Percentiles rank a stretch among this genome's conserved stretches.
Conservation (phyloP, 2,113 vertebrate genomes). For the Todiramphus chloris region DNA sequence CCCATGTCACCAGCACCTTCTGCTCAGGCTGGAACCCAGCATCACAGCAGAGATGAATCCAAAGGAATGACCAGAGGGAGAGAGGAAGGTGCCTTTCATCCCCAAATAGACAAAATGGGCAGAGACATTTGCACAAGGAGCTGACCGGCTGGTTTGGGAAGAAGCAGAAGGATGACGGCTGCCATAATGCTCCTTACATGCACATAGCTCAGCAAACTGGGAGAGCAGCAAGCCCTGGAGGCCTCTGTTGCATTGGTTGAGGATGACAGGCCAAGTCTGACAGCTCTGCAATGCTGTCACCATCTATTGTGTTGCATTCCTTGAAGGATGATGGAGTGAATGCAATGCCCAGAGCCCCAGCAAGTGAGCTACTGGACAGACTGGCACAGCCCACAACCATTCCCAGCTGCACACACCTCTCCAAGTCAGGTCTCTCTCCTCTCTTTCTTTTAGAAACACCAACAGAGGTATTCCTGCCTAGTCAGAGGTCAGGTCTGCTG, state of each 20-base stretch:
- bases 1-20: background rate
- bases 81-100: background rate
- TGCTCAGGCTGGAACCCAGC: background rate
- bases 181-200: background rate
- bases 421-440: background rate
- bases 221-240: background rate
- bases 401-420: background rate
- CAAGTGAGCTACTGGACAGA: background rate
- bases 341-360: background rate
- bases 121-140: background rate
- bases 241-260: background rate
- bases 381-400: background rate
- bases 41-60: background rate
- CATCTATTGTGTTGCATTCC: background rate
- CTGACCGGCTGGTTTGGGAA: background rate
- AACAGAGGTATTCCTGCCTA: background rate
- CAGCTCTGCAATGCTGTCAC: background rate
- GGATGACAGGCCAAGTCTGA: background rate
- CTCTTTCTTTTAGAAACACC: background rate
- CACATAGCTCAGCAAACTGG: background rate
- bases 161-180: background rate
- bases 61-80: background rate
- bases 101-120: background rate
- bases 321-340: background rate
- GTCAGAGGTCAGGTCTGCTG: background rate